Evolutionary conservation across 2,888 invertebrate species (phyloP), one percentile per base, ranked within the genome.

Genomic region (Galerucella calmariensis): DNA sequence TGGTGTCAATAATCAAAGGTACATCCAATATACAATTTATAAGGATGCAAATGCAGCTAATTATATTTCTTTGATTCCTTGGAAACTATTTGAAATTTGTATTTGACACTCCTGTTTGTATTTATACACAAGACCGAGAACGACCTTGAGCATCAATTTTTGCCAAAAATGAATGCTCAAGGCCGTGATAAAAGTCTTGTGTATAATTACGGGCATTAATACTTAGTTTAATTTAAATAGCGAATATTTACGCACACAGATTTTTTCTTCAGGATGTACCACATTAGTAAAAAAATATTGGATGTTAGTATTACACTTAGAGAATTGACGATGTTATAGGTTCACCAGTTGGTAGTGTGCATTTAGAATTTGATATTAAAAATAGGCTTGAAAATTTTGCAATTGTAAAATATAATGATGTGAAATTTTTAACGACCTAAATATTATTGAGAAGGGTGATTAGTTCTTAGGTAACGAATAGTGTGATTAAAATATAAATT

Each of bases 291-390:
- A 68, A 35, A 27, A 66, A 27, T 67, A 59, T 65, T 73, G 58
- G 27, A 69, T 69, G 69, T 69, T 73, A 73, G 73, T 66, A 63
- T 24, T 74, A 71, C 70, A 59, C 63, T 46, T 72, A 72, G 72
- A 72, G 72, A 48, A 67, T 72, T 72, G 72, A 72, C 59, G 48
- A 66, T 67, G 63, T 67, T 74, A 71, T 74, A 70, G 61, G 24
- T 66, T 61, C 69, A 69, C 27, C 66, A 69, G 66, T 74, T 71
- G 71, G 74, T 71, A 69, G 51, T 62, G 46, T 67, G 62, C 27
- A 62, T 74, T 56, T 67, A 67, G 67, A 61, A 74, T 67, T 56
- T 66, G 51, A 71, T 74, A 71, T 74, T 67, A 62, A 27, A 59
- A 35, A 14, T 69, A 27, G 67, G 70, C 56, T 53, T 27, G n/a